phyloP scores from a whole-genome alignment of 1,140 invertebrate genomes.

The Archivesica marissinica region DNA sequence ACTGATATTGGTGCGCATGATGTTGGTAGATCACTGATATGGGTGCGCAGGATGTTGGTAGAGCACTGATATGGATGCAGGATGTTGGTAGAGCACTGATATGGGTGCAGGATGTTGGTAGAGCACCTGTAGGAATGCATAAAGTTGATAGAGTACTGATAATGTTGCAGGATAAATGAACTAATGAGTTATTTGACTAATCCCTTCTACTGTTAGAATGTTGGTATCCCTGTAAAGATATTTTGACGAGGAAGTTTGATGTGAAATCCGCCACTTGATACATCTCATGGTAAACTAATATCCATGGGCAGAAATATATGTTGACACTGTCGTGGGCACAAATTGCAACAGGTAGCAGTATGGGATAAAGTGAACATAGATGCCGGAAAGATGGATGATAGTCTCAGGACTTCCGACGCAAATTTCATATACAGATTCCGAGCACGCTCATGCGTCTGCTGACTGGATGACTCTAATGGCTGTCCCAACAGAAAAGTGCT shows the following conservation, averaged over 20 bases:
- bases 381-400: not conserved
- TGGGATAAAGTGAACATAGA: not conserved
- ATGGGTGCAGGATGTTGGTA: too few species aligned
- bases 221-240: not conserved
- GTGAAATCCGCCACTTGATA: not conserved
- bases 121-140: conserved; percentile 5
- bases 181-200: too few species aligned
- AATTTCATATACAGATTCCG: not conserved
- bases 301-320: conserved; percentile 35
- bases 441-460: conserved; percentile 23
- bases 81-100: too few species aligned
- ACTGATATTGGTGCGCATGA: too few species aligned
- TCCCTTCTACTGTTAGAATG: not conserved
- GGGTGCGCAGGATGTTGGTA: too few species aligned
- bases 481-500: not conserved
- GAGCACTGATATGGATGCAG: too few species aligned
- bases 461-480: not conserved
- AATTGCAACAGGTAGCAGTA: not conserved
- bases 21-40: too few species aligned
- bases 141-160: not conserved
- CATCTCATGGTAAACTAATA: not conserved
- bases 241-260: not conserved
- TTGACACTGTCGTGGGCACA: not conserved
- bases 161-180: not conserved
- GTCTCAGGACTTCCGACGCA: not conserved